phyloP scores from a whole-genome alignment of 2,888 invertebrate species.

The Mesorhabditis belari region DNA sequence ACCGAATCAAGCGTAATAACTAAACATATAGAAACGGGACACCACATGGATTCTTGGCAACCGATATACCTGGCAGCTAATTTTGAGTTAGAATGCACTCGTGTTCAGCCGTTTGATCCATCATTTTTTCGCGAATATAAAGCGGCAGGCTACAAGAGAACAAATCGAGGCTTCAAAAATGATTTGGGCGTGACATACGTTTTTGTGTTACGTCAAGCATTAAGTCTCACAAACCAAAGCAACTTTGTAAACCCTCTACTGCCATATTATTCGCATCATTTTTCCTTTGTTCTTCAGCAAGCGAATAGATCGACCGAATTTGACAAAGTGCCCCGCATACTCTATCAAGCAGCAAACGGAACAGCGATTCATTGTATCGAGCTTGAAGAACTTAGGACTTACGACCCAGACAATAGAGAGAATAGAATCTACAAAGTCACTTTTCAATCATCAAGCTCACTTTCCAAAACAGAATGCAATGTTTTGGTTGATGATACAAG shows the following conservation, averaged over 20 bases:
- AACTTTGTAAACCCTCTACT: neutral
- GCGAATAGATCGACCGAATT: neutral
- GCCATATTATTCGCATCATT: neutral
- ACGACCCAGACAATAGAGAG: neutral
- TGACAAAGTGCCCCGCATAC: neutral
- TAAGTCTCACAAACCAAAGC: too few species aligned
- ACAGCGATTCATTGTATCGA: neutral
- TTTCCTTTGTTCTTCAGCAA: neutral
- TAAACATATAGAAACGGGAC: too few species aligned
- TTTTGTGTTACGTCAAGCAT: too few species aligned
- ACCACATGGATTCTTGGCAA: conserved; percentile 42
- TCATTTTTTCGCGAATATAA: conserved; percentile 25
- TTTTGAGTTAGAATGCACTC: conserved; percentile 17
- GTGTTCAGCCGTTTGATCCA: conserved; percentile 15
- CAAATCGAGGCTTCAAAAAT: conserved; percentile 40
- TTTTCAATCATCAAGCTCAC: too few species aligned
- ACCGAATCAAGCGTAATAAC: too few species aligned
- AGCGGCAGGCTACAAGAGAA: conserved; percentile 40
- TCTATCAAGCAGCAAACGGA: neutral
- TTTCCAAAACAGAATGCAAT: too few species aligned
- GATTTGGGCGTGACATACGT: conserved; percentile 15
- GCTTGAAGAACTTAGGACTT: neutral
- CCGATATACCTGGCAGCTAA: conserved; percentile 35
- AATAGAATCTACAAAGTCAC: neutral
- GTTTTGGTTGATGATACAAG: too few species aligned